phyloP scores from a whole-genome alignment of 2,888 invertebrate species.

The Anoplius nigerrimus region DNA sequence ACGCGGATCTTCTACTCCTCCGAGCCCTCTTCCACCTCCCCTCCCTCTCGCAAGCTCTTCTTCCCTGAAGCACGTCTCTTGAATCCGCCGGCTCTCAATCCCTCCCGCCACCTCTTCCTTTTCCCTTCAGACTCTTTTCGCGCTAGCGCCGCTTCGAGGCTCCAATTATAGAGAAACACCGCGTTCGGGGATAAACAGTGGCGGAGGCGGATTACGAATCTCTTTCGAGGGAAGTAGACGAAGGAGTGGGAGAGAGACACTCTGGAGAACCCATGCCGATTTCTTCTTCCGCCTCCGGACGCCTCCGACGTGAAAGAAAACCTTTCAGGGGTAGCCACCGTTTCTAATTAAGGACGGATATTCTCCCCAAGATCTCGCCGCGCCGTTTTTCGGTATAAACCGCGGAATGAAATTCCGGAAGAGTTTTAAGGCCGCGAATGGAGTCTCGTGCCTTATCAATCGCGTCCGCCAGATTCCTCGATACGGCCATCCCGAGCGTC shows the following conservation, averaged over 20 bases:
- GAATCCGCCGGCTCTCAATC: background rate
- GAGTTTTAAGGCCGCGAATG: too few relatives aligned
- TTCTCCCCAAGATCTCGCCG: background rate
- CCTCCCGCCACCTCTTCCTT: background rate
- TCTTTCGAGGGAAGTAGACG: background rate
- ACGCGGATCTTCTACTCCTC: background rate
- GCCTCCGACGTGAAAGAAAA: too few relatives aligned
- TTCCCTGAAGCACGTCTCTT: background rate
- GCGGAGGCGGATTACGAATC: conserved; percentile 33
- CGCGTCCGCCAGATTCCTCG: too few relatives aligned
- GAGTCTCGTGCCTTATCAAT: too few relatives aligned
- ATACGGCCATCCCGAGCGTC: too few relatives aligned
- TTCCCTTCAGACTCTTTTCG: conserved; percentile 7
- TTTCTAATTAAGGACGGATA: too few relatives aligned
- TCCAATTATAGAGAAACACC: conserved; percentile 36
- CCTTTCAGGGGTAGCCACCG: too few relatives aligned
- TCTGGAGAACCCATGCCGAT: background rate
- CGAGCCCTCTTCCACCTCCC: background rate
- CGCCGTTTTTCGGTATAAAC: conserved; percentile 13
- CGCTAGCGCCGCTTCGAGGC: conserved; percentile 13
- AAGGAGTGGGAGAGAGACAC: background rate
- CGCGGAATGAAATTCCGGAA: too few relatives aligned
- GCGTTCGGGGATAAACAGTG: conserved; percentile 35
- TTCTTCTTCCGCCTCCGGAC: background rate
- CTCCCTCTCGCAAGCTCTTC: background rate